Conservation (phyloP, 2,113 vertebrate genomes). For the Zosterops pallidus region DNA sequence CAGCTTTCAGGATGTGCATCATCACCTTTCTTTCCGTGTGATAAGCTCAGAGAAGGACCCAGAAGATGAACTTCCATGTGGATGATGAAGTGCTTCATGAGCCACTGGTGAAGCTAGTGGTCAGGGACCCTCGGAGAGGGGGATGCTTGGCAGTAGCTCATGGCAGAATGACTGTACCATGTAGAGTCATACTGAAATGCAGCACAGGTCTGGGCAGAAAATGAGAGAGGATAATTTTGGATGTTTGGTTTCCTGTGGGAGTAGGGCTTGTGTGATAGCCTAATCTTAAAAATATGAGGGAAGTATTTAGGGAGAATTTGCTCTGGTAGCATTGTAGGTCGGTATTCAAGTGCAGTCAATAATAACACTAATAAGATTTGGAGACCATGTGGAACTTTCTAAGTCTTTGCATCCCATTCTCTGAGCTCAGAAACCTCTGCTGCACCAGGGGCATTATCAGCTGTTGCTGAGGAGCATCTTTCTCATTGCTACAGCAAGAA, state of each 20-base stretch:
- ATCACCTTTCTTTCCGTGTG: not conserved
- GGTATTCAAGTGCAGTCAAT: not conserved
- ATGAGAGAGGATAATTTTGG: not conserved
- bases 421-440: not conserved
- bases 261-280: not conserved
- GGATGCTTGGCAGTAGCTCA: not conserved
- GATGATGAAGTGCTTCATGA: not conserved
- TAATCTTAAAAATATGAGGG: not conserved
- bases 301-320: not conserved
- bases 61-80: not conserved
- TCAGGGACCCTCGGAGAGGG: not conserved
- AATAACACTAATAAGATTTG: not conserved
- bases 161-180: not conserved
- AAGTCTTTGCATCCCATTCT: not conserved
- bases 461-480: not conserved
- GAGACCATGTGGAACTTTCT: fast-evolving
- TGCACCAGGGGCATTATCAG: not conserved
- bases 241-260: not conserved
- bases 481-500: not conserved
- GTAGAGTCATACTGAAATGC: not conserved
- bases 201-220: not conserved
- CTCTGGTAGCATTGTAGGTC: not conserved
- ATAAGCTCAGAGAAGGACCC: not conserved
- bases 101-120: not conserved
- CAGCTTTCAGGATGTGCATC: not conserved